phyloP scores from a whole-genome alignment of 2,113 vertebrate species.

The Python bivittatus region DNA sequence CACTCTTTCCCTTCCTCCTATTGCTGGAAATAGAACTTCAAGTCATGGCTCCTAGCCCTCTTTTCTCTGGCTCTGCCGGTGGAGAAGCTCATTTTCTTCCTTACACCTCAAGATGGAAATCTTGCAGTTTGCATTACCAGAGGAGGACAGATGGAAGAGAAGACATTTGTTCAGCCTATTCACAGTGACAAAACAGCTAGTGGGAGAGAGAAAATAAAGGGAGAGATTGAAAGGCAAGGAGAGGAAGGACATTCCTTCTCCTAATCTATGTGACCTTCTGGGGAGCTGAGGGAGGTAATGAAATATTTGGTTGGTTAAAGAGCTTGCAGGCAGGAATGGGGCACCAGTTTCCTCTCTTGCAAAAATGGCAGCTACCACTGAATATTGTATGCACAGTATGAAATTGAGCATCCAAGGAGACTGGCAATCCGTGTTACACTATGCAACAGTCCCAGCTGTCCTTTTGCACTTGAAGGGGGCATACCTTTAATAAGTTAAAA shows the following conservation, averaged over 20 bases:
- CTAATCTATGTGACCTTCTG: not conserved
- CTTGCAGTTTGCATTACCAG: not conserved
- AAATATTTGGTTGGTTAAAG: not conserved
- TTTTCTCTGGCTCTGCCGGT: not conserved
- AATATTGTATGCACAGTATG: not conserved
- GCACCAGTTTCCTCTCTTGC: not conserved
- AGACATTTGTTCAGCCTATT: not conserved
- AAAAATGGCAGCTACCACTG: constrained; percentile 15
- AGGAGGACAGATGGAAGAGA: not conserved
- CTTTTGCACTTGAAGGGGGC: not conserved
- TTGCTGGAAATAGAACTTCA: not conserved
- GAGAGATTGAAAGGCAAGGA: not conserved
- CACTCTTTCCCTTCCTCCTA: not conserved
- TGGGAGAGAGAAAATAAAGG: not conserved
- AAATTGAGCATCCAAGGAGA: not conserved
- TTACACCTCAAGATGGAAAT: not conserved
- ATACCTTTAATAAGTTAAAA: not conserved
- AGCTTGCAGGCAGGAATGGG: not conserved
- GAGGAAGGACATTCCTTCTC: not conserved
- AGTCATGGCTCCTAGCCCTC: not conserved
- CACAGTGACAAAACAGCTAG: not conserved
- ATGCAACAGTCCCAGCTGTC: not conserved
- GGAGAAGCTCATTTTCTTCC: not conserved
- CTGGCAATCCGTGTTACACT: not conserved
- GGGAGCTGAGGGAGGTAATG: not conserved